A percentile compares a stretch with the other conserved stretches of the same genome.
Conservation (phyloP, 2,797 vertebrate species). For the Margarornis squamiger region DNA sequence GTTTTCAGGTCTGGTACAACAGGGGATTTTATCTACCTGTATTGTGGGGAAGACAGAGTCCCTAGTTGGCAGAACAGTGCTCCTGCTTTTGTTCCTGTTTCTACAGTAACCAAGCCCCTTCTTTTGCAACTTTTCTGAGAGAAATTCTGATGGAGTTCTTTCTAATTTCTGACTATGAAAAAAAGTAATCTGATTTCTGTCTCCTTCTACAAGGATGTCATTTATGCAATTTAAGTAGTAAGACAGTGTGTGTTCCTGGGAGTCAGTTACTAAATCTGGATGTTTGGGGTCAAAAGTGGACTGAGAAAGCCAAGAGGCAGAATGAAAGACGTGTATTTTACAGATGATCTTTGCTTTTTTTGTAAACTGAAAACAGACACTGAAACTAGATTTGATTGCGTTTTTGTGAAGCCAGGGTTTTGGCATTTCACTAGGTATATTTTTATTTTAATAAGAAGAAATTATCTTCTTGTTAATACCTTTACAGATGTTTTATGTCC, state of each 20-base stretch:
- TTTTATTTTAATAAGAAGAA: background rate
- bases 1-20: background rate
- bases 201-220: rapidly evolving
- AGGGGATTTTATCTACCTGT: background rate
- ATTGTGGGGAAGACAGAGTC: background rate
- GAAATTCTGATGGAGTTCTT: background rate
- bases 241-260: background rate
- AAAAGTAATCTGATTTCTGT: background rate
- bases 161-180: background rate
- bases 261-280: background rate
- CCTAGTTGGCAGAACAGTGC: background rate
- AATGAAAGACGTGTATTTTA: background rate
- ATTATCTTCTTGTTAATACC: background rate
- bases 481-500: background rate
- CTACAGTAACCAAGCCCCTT: background rate
- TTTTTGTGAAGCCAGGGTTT: background rate
- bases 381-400: background rate
- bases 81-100: background rate
- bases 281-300: background rate
- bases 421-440: background rate
- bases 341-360: background rate
- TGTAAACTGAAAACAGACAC: background rate
- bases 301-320: background rate
- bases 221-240: background rate
- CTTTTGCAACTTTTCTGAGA: background rate